A percentile compares a stretch with the other conserved stretches of the same genome.
Conservation (phyloP, 2,797 vertebrate genomes). For the Sciurus vulgaris region DNA sequence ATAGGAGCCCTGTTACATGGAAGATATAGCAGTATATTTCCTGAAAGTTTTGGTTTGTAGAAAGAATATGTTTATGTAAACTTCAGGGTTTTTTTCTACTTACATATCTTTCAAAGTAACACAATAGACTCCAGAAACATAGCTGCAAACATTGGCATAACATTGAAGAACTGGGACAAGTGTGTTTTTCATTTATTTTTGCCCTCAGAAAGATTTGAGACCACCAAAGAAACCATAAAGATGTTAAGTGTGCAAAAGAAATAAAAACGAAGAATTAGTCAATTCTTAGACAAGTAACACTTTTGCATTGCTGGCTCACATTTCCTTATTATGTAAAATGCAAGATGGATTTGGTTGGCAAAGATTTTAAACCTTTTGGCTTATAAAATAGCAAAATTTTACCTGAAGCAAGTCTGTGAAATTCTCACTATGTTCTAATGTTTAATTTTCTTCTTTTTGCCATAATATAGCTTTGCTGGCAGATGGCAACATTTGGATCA, state of each 20-base stretch:
- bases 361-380: conserved; percentile 69
- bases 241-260: conserved; percentile 33
- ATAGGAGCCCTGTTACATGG: not conserved
- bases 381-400: conserved; percentile 74
- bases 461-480: conserved; percentile 69
- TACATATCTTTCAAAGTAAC: not conserved
- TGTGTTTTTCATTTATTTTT: conserved; percentile 32
- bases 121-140: not conserved
- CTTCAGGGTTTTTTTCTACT: not conserved
- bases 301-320: conserved; percentile 68
- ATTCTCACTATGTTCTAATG: conserved; percentile 59
- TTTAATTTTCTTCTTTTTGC: conserved; percentile 74
- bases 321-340: conserved; percentile 70
- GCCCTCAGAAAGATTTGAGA: not conserved
- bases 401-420: conserved; percentile 77
- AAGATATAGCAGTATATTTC: not conserved
- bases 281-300: conserved; percentile 41
- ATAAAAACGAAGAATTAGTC: conserved; percentile 27
- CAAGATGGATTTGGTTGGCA: conserved; percentile 75
- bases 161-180: not conserved
- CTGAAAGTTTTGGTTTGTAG: not conserved
- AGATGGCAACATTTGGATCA: conserved; percentile 80
- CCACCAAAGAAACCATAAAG: not conserved
- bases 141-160: not conserved
- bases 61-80: not conserved